These are phyloP conservation scores for Onychostruthus taczanowskii DNA, from an alignment of 2,113 vertebrate genomes.

Conservation along the genomic window DNA sequence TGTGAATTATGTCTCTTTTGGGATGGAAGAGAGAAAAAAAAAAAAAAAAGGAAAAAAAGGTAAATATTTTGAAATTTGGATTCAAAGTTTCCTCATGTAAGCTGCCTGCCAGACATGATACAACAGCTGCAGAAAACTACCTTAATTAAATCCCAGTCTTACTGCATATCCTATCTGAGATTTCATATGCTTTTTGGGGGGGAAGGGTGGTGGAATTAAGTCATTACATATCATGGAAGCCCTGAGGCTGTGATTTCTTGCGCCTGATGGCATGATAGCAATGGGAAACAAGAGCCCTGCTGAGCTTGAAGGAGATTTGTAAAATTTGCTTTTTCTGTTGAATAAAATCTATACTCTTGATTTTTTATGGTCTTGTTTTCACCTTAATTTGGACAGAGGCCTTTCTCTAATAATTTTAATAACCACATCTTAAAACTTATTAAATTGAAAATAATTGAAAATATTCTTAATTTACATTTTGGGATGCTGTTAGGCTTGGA, in stretches of 20 bases:
- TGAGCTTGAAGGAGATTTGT: not conserved
- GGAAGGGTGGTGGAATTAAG: not conserved
- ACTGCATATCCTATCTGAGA: not conserved
- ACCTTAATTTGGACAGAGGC: not conserved
- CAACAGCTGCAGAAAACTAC: conserved; percentile 9
- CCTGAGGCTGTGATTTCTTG: not conserved
- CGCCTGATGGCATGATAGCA: not conserved
- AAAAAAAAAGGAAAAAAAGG: not conserved
- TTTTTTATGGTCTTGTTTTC: not conserved
- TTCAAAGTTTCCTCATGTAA: not conserved
- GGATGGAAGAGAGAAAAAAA: not conserved
- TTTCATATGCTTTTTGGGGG: not conserved
- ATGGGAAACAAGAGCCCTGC: not conserved
- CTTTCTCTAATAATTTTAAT: not conserved
- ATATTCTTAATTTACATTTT: not conserved
- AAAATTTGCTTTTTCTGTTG: not conserved
- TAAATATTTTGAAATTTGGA: not conserved
- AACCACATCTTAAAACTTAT: not conserved
- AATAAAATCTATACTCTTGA: not conserved
- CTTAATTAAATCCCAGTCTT: not conserved
- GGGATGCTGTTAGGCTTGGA: not conserved
- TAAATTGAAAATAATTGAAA: not conserved
- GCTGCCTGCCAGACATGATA: not conserved
- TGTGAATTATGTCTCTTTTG: conserved; percentile 2
- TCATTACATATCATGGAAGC: not conserved